phyloP scores from a whole-genome alignment of 2,797 vertebrate species.

The Poecilia wingei region DNA sequence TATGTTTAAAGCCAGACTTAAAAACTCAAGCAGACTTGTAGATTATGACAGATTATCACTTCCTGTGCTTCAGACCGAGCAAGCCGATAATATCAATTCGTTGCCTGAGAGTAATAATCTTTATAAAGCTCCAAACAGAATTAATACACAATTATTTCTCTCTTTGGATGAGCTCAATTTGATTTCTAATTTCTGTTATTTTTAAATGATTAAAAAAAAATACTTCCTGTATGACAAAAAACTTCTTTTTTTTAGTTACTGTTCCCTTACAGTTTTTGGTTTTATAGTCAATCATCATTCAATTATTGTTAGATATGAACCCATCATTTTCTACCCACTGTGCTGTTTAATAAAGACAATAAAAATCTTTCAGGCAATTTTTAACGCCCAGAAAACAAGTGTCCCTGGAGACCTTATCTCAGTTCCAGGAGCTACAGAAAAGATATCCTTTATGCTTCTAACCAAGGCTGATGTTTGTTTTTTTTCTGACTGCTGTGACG shows the following conservation, averaged over 20 bases:
- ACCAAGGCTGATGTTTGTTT: not conserved
- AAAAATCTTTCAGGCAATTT: constrained; percentile 73
- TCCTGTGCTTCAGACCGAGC: not conserved
- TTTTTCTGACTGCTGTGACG: not conserved
- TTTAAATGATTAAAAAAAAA: not conserved
- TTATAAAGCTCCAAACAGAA: not conserved
- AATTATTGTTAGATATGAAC: not conserved
- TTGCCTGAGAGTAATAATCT: not conserved
- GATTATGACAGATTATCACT: not conserved
- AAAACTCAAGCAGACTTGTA: not conserved
- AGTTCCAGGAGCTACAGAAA: constrained; percentile 84
- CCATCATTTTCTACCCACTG: not conserved
- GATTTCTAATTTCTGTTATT: not conserved
- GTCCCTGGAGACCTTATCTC: constrained; percentile 82
- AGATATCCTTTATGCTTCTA: constrained; percentile 84
- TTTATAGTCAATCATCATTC: not conserved
- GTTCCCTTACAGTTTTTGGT: not conserved
- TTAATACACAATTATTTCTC: constrained; percentile 1
- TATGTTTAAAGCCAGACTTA: not conserved
- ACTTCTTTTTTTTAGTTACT: not conserved
- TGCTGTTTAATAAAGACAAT: not conserved
- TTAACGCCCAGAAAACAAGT: constrained; percentile 85
- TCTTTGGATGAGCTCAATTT: not conserved
- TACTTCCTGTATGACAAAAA: not conserved
- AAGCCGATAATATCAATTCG: not conserved